Evolutionary conservation across 2,113 vertebrate species (phyloP), one percentile per base, ranked within the genome.

Genomic region (Budorcas taxicolor): DNA sequence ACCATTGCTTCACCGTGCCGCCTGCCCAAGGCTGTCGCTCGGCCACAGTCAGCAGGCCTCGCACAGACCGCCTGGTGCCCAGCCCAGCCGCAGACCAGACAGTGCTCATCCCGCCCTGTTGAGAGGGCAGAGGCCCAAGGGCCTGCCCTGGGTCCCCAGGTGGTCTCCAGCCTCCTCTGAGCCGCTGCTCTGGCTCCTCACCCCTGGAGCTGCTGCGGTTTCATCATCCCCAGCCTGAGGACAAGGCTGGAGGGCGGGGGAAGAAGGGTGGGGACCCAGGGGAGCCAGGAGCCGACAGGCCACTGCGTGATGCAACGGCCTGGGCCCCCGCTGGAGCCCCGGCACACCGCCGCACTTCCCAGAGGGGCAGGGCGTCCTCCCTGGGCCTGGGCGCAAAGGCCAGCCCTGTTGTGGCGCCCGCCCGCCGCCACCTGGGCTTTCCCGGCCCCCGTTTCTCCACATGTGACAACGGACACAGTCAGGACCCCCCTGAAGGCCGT

Each of bases 401-500:
- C 43, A 4, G 64, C 89, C 82, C 94, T 33, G 58, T 76, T 0
- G 2, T 0, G 0, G 9, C 0, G 0, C 23, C 40, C 16, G 6
- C 21, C 3, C 0, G 13, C 23, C 0, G 4, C 21, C 2, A 0
- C 55, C 23, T 2, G 1, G 33, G 27, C 16, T 16, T 14, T 19
- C 31, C 14, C 5, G 3, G 21, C n/a, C 45, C n/a, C 27, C 3
- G 8, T 31, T 10, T 47, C 80, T 62, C 50, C 23, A 13, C 12
- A 0, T 0, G 17, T 7, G 9, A 29, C 43, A 25, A 3, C 1
- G 6, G 29, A 3, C 25, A 3, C 10, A 10, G 21, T 67, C 62
- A 0, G 3, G 1, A 58, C 7, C 25, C 0, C 16, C 36, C 1
- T 1, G 12, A 7, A 40, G 50, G 57, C 10, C 0, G 7, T 21